Conservation (phyloP, 1,140 invertebrate species). For the Lordiphosa clarofinis region DNA sequence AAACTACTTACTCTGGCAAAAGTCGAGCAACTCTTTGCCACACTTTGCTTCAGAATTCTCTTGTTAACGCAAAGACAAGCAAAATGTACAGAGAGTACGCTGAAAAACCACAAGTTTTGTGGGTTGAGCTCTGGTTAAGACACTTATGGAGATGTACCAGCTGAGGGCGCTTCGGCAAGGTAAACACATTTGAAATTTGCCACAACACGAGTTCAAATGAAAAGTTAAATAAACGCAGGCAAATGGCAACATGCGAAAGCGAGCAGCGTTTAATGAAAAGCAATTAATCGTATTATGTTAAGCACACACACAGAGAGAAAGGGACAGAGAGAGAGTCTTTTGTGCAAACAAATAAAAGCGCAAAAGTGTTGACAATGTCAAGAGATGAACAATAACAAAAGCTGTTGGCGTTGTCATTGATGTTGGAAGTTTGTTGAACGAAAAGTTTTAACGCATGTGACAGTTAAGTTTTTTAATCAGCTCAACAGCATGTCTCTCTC, state of each 20-base stretch:
- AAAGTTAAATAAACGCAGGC: constrained; percentile 60
- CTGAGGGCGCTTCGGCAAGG: constrained; percentile 25
- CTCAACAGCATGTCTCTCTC: constrained; percentile 8
- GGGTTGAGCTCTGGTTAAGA: constrained; percentile 13
- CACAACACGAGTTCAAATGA: constrained; percentile 52
- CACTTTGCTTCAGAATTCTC: not conserved
- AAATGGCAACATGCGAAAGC: constrained; percentile 10
- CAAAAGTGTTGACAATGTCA: constrained; percentile 71
- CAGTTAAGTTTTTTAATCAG: constrained; percentile 60
- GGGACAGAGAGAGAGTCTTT: constrained; percentile 15
- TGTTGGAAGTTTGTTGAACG: constrained; percentile 38
- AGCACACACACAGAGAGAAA: constrained; percentile 37
- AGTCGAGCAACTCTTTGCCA: too few species aligned
- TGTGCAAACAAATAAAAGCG: constrained; percentile 73
- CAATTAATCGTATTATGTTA: constrained; percentile 76
- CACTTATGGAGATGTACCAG: constrained; percentile 3
- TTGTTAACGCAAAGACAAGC: not conserved
- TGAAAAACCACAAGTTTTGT: constrained; percentile 8
- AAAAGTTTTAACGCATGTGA: constrained; percentile 15
- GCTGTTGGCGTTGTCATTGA: constrained; percentile 11
- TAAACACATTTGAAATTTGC: constrained; percentile 40
- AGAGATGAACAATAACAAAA: constrained; percentile 61
- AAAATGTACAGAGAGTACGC: not conserved
- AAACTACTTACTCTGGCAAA: too few species aligned
- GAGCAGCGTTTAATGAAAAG: constrained; percentile 63